Evolutionary conservation across 2,888 invertebrate species (phyloP).

Genomic region (Nymphalis polychloros): DNA sequence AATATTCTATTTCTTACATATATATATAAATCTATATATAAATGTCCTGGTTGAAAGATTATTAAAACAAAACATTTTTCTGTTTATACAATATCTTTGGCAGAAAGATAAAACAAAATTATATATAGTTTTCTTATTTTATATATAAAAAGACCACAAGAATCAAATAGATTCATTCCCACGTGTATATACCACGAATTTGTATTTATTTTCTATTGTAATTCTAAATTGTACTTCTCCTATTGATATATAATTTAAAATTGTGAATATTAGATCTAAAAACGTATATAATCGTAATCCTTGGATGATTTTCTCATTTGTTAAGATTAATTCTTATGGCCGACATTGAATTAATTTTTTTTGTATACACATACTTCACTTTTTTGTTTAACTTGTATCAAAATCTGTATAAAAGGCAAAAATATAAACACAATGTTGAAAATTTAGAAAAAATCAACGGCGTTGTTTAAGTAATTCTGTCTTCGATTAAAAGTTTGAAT

Average conservation of each 20-base stretch:
- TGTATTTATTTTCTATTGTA: constrained; percentile 41
- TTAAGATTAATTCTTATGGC: too few species aligned
- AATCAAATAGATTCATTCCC: constrained; percentile 47
- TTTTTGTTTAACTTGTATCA: too few species aligned
- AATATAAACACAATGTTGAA: too few species aligned
- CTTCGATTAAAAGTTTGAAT: too few species aligned
- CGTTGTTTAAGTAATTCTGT: too few species aligned
- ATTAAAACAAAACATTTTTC: not conserved
- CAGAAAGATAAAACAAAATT: not conserved
- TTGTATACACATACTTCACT: too few species aligned
- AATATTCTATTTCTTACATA: not conserved
- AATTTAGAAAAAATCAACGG: too few species aligned
- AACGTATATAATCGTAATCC: constrained; percentile 15
- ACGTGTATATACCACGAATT: constrained; percentile 61
- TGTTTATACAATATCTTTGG: not conserved
- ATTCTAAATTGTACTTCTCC: constrained; percentile 35
- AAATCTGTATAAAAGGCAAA: too few species aligned
- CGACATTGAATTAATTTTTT: too few species aligned
- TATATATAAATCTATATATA: not conserved
- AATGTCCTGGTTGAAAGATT: not conserved
- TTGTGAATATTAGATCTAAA: constrained; percentile 24
- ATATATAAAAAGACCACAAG: not conserved
- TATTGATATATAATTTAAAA: constrained; percentile 21
- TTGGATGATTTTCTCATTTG: constrained; percentile 24
- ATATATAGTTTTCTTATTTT: constrained; percentile 6